A percentile compares a stretch with the other conserved stretches of the same genome.
phyloP scores from a whole-genome alignment of 1,140 invertebrate species.

The Drosophila sulfurigaster region DNA sequence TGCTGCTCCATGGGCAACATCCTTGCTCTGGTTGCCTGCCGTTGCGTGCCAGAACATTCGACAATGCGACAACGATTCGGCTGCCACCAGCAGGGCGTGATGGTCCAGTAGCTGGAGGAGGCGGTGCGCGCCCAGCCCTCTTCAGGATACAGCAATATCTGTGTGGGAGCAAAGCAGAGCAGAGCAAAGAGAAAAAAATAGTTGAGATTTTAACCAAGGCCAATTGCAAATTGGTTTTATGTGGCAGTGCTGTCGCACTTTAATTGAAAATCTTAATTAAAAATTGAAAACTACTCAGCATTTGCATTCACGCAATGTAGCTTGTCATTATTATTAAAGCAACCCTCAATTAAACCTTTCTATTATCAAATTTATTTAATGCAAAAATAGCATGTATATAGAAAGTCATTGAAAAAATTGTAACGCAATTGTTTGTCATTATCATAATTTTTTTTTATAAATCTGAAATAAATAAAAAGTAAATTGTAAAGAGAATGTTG shows the following conservation, averaged over 20 bases:
- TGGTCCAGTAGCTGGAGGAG: conserved; percentile 93
- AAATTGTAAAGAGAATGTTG: too few species aligned
- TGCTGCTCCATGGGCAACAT: conserved; percentile 91
- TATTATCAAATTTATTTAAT: too few species aligned
- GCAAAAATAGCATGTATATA: too few species aligned
- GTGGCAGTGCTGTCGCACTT: conserved; percentile 58
- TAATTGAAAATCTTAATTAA: conserved; percentile 82
- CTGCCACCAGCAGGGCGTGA: conserved; percentile 94
- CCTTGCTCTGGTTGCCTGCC: conserved; percentile 91
- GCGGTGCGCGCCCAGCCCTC: conserved; percentile 94
- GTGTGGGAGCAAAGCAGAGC: conserved; percentile 39
- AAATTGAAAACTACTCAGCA: conserved; percentile 65
- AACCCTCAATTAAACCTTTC: background rate
- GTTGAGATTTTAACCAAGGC: conserved; percentile 53
- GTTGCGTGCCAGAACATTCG: conserved; percentile 92
- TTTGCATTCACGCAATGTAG: conserved; percentile 32
- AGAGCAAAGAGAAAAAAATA: conserved; percentile 19
- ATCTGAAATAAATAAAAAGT: too few species aligned
- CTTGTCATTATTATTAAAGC: conserved; percentile 60
- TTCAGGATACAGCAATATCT: conserved; percentile 93
- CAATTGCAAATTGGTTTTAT: conserved; percentile 78
- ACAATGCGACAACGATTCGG: conserved; percentile 92
- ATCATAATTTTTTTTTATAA: too few species aligned
- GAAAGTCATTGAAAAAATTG: too few species aligned
- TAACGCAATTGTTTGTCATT: too few species aligned